A percentile compares a stretch with the other conserved stretches of the same genome.
These are phyloP conservation scores for Pristionchus mayeri DNA, from an alignment of 2,888 invertebrate species.

Conservation along the genomic window DNA sequence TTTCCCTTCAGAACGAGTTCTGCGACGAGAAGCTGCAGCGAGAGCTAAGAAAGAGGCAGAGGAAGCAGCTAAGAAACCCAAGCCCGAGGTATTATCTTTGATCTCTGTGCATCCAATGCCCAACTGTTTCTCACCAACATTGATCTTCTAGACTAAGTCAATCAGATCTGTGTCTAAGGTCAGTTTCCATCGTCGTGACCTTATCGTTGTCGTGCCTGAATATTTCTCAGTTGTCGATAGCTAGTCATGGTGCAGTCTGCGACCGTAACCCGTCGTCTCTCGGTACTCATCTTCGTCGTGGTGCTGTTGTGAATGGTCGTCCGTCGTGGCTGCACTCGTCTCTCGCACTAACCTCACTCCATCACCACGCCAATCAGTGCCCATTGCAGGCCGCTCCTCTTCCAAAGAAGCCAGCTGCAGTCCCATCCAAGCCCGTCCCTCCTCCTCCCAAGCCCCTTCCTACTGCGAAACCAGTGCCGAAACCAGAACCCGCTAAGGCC, in stretches of 20 bases:
- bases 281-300: neutral
- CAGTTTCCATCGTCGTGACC: neutral
- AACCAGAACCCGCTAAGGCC: conserved; percentile 6
- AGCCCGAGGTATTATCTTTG: conserved; percentile 16
- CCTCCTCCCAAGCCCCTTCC: neutral
- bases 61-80: conserved; percentile 57
- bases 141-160: conserved; percentile 20
- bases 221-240: conserved; percentile 8
- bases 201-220: neutral
- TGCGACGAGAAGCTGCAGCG: conserved; percentile 67
- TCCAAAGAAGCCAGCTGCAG: neutral
- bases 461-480: neutral
- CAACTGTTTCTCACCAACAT: neutral
- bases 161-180: neutral
- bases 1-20: conserved; percentile 64
- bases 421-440: neutral
- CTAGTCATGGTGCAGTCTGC: conserved; percentile 1
- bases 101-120: neutral
- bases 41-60: conserved; percentile 62
- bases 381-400: neutral
- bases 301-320: conserved; percentile 11
- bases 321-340: conserved; percentile 1
- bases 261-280: conserved; percentile 35
- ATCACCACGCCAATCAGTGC: neutral
- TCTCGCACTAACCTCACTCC: conserved; percentile 10